Conservation (phyloP, 1,140 invertebrate species). For the Lerema accius region DNA sequence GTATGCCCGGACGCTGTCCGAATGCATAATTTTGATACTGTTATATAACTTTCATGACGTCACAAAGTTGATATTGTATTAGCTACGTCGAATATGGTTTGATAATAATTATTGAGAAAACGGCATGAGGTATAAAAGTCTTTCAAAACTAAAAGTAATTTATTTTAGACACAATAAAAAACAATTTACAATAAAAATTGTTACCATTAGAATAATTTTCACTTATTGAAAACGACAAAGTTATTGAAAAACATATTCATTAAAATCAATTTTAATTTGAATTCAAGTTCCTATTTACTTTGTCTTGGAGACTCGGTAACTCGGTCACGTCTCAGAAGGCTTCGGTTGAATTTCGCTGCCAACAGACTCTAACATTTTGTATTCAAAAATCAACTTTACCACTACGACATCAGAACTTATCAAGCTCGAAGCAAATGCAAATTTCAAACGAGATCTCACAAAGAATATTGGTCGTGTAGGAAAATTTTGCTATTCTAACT, state of each 20-base stretch:
- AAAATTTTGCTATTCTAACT: not conserved
- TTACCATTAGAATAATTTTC: too few relatives aligned
- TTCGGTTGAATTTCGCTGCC: conserved; percentile 18
- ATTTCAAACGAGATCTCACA: not conserved
- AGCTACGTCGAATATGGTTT: too few relatives aligned
- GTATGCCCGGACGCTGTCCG: conserved; percentile 18
- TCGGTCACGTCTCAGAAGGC: conserved; percentile 29
- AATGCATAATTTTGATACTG: conserved; percentile 33
- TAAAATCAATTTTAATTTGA: not conserved
- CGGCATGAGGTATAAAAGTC: too few relatives aligned
- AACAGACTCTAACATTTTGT: conserved; percentile 3
- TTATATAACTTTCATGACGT: not conserved
- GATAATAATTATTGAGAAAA: too few relatives aligned
- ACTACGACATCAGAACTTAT: not conserved
- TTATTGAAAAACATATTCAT: conserved; percentile 1
- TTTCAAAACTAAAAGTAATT: too few relatives aligned
- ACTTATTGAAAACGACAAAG: not conserved
- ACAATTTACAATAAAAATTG: too few relatives aligned
- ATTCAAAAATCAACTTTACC: conserved; percentile 10
- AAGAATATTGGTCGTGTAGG: not conserved
- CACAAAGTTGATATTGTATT: too few relatives aligned
- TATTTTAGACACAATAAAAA: too few relatives aligned
- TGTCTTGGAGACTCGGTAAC: conserved; percentile 8
- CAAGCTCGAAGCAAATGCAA: not conserved
- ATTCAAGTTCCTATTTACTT: not conserved